Evolutionary conservation across 1,140 invertebrate species (phyloP).

Genomic region (Manduca sexta): DNA sequence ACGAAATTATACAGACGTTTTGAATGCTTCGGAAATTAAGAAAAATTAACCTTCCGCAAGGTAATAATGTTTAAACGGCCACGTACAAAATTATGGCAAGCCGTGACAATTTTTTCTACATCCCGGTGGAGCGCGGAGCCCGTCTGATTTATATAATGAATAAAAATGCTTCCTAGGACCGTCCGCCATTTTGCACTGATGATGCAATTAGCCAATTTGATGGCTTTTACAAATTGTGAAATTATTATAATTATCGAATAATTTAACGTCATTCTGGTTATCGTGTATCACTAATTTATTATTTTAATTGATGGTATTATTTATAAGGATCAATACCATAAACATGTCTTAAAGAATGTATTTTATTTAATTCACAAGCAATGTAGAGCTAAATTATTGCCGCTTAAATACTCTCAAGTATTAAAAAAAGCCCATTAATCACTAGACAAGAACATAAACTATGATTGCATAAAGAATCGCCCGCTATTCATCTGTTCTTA

Average conservation of each 20-base stretch:
- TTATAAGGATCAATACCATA: no score
- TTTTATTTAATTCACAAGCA: no score
- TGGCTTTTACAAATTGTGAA: conserved; percentile 35
- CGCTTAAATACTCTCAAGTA: no score
- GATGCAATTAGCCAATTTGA: conserved; percentile 59
- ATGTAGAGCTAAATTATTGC: no score
- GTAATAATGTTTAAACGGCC: conserved; percentile 56
- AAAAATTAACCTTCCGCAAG: conserved; percentile 58
- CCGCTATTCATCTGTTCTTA: no score
- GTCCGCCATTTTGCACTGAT: conserved; percentile 40
- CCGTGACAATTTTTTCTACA: conserved; percentile 68
- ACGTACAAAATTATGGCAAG: conserved; percentile 70
- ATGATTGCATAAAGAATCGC: no score
- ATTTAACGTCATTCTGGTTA: no score
- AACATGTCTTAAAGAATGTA: no score
- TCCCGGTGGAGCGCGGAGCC: conserved; percentile 41
- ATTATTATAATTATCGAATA: background rate
- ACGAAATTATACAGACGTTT: conserved; percentile 7
- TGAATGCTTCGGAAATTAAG: conserved; percentile 58
- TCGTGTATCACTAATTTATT: no score
- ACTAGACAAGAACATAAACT: no score
- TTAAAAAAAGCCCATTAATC: no score
- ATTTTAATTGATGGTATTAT: no score
- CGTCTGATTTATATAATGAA: conserved; percentile 69
- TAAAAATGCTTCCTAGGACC: conserved; percentile 56